Evolutionary conservation across 2,113 vertebrate genomes (phyloP), one percentile per base, ranked within the genome.

Genomic region (Chloebia gouldiae): DNA sequence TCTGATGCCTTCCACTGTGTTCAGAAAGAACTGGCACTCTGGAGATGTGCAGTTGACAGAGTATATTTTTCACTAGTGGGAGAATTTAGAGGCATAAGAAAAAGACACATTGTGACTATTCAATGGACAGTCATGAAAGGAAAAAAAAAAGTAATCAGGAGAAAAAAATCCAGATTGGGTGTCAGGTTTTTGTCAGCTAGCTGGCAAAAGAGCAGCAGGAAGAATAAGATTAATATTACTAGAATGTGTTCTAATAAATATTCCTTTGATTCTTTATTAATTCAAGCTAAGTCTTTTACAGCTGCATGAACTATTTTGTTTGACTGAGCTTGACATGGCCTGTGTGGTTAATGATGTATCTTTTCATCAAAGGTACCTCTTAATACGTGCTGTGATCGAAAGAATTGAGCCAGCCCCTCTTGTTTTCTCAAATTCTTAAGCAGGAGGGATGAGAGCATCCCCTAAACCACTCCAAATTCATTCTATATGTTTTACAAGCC

Each of bases 241-340:
- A 50, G 45, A 82, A 85, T n/a, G 23, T 61, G 24, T 73, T 85
- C 70, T 87, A 65, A 87, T 69, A 90, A 87, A 63, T 72, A 93
- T 71, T 86, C 37, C 60, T 93, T 87, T 92, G 73, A 79, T 92
- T 88, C 35, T 64, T 90, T 93, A 90, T 95, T 72, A 90, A 77
- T 82, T 82, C 66, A 54, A 61, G 61, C n/a, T 68, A 44, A 63
- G 22, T n/a, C 20, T 78, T 92, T 70, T 66, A 70, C 35, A 65
- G 40, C 14, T 64, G 22, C 49, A 86, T 54, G 31, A 83, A 37
- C 45, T 50, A 42, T 49, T 92, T 93, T 86, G 68, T 73, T 88
- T 92, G 76, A 86, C 60, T 76, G 86, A 68, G 53, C 82, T 65
- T 77, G 71, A 65, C 76, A 73, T 22, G 35, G 64, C 28, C 72